Base-by-base conservation (phyloP, 1,140 invertebrate genomes). In the Uloborus diversus region DNA sequence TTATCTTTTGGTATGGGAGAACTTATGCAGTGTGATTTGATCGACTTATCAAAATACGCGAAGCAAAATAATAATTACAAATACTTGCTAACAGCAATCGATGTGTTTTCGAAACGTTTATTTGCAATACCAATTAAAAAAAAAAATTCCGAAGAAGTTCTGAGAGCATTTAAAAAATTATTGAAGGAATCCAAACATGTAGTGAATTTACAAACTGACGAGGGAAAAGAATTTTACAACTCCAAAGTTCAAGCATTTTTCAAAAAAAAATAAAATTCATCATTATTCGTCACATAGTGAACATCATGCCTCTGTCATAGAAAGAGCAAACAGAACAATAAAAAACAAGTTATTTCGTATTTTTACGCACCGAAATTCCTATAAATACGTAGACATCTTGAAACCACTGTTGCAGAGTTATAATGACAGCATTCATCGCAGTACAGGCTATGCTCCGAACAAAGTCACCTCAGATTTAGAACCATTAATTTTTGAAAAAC, bases 311-410 rank as follows among this genome's bases (percentile, higher is more conserved):
- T 86, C 86, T n/a, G 84, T 88, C 59, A 84, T 85, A 42, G 88
- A 89, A 84, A 59, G 88, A 71, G 86, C 88, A 62, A 88, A 87
- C 82, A 81, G 86, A 80, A 89, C 87, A 33, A 73, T 89, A 64
- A 89, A 88, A 85, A 79, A 68, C 23, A 86, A 84, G 81, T 84
- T 89, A 75, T 89, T 82, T 80, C 85, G 84, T 64, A 86, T 81
- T 28, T 88, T 89, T 79, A 86, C 85, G 82, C 68, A 84, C 57
- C 78, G 84, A 25, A 86, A 86, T 7, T 85, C 82, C 28, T 85
- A 87, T 70, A 85, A 85, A 59, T 89, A 86, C 84, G 73, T 86
- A 1, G n/a, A n/a, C n/a, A n/a, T n/a, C n/a, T n/a, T n/a, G n/a
- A n/a, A n/a, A n/a, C 69, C 86, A 80, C 84, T 85, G 11, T 82